Evolutionary conservation across 2,113 vertebrate genomes (phyloP), one percentile per base, ranked within the genome.

Genomic region (Uria lomvia): DNA sequence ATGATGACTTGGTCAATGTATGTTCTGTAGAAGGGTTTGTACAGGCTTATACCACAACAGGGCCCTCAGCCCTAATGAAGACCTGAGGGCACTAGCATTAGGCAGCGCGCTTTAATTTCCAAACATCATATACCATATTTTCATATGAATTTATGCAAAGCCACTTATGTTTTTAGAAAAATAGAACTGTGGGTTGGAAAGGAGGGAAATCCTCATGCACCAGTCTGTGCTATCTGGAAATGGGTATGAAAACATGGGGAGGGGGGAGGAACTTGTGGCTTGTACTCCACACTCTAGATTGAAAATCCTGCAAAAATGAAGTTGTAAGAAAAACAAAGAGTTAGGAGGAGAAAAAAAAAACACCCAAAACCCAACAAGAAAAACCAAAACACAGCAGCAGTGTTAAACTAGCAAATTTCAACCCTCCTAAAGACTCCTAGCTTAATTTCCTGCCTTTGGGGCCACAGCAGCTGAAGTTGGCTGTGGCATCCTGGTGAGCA

Each of bases 131-230:
- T 1, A 86, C 63, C 71, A 43, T 22, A 83, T 86, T 94, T 96
- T 91, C 86, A 78, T 60, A 66, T 11, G 15, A 66, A 91, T 78
- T 89, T 65, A 95, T 65, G 60, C 56, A 94, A 92, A 95, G 49
- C 36, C 52, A 75, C 7, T 6, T 52, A 26, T n/a, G 65, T 71
- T 88, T 78, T 72, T 30, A 50, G 47, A 88, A 94, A 91, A 86
- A 74, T 0, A 91, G 70, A 94, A 75, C 43, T 84, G 26, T 1
- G 2, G 50, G 32, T 29, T 49, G 40, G 59, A 59, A 96, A 89
- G 47, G 40, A 89, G 26, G 34, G 38, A 92, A 75, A 91, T 71
- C 72, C 70, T 91, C 49, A 65, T 52, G 17, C 65, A 29, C 15
- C 9, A 78, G 30, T 65, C 60, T 3, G 4, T 0, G 1, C 30